Percentiles rank a stretch among this genome's conserved stretches.
Conservation (phyloP, 2,797 vertebrate genomes). For the Podarcis siculus region DNA sequence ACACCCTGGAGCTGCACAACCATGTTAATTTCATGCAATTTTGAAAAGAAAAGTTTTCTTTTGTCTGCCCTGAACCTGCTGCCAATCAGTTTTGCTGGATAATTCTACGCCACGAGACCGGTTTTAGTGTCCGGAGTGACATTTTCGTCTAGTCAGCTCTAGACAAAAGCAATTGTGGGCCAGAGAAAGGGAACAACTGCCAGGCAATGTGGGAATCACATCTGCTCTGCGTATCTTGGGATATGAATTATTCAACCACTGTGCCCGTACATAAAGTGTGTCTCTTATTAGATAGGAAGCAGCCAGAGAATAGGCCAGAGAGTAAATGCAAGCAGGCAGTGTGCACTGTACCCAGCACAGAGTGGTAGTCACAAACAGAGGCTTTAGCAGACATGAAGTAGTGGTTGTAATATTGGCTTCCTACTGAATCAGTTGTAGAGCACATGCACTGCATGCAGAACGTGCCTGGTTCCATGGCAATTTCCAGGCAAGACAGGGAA, state of each 20-base stretch:
- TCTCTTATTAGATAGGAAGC: neutral
- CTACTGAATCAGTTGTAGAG: neutral
- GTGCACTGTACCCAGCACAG: neutral
- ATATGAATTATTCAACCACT: neutral
- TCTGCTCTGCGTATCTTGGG: neutral
- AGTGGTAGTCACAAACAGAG: neutral
- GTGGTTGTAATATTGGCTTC: neutral
- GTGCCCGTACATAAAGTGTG: neutral
- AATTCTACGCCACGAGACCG: neutral
- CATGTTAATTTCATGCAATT: neutral
- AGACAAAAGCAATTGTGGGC: neutral
- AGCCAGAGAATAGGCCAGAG: neutral
- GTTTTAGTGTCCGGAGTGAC: neutral
- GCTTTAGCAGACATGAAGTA: neutral
- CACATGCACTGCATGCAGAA: neutral
- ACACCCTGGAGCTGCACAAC: neutral
- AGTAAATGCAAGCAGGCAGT: neutral
- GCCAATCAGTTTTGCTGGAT: neutral
- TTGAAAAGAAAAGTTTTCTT: neutral
- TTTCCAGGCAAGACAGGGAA: too few species aligned
- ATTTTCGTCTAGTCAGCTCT: neutral
- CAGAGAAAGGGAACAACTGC: neutral
- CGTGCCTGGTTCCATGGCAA: neutral
- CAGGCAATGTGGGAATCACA: neutral
- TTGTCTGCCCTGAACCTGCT: neutral